Percentiles rank a stretch among this genome's conserved stretches.
Evolutionary conservation across 2,888 invertebrate genomes (phyloP).

Genomic region (Gortyna flavago): DNA sequence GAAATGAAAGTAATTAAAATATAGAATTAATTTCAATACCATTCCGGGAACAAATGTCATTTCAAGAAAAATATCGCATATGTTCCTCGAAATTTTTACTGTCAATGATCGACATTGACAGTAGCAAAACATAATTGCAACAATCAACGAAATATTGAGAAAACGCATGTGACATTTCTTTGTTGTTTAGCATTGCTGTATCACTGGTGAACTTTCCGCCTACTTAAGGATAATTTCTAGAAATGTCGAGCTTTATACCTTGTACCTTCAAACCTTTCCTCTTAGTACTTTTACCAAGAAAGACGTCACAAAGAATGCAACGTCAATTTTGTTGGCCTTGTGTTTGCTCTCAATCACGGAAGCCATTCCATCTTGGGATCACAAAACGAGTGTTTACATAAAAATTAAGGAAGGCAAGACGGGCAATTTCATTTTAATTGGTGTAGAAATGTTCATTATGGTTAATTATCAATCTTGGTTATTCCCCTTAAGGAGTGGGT

Average conservation of each 20-base stretch:
- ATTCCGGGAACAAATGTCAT: not conserved
- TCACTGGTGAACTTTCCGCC: conserved; percentile 22
- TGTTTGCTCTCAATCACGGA: conserved; percentile 32
- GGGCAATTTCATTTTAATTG: conserved; percentile 3
- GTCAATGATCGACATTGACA: conserved; percentile 1
- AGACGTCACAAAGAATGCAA: conserved; percentile 17
- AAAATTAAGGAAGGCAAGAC: conserved; percentile 9
- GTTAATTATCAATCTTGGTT: not conserved
- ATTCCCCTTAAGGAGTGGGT: not conserved
- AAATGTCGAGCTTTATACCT: conserved; percentile 24
- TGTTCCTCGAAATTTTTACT: not conserved
- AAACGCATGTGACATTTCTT: conserved; percentile 25
- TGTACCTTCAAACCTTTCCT: not conserved
- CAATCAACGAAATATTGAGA: conserved; percentile 7
- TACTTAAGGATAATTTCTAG: conserved; percentile 39
- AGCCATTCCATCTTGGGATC: conserved; percentile 9
- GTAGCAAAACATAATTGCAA: not conserved
- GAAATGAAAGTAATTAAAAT: not conserved
- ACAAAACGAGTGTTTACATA: conserved; percentile 8
- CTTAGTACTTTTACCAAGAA: conserved; percentile 15
- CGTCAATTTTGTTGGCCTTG: conserved; percentile 10
- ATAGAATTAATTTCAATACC: not conserved
- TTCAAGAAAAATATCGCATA: not conserved
- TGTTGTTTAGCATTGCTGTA: not conserved
- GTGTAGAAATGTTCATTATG: not conserved